Percentiles rank a stretch among this genome's conserved stretches.
Evolutionary conservation across 2,113 vertebrate genomes (phyloP).

Genomic region (Nerophis lumbriciformis): DNA sequence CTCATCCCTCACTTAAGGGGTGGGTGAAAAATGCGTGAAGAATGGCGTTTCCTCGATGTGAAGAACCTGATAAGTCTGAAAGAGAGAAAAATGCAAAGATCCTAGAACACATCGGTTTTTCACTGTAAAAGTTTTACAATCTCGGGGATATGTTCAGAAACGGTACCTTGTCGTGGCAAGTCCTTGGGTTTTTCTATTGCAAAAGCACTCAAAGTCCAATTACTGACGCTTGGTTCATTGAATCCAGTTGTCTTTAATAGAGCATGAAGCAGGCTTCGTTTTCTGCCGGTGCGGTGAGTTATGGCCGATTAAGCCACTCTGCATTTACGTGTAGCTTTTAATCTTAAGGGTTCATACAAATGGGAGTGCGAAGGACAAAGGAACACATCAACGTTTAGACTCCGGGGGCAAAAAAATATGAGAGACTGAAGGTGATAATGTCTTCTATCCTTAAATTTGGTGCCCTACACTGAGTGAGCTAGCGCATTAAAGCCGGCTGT

Average conservation of each 20-base stretch:
- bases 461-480: not conserved
- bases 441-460: not conserved
- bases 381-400: conserved; percentile 19
- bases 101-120: conserved; percentile 30
- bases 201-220: conserved; percentile 56
- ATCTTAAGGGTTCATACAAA: conserved; percentile 44
- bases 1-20: no score
- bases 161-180: conserved; percentile 20
- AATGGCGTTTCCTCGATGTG: no score
- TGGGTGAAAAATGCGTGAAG: no score
- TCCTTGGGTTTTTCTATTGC: conserved; percentile 40
- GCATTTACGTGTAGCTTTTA: conserved; percentile 61
- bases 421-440: conserved; percentile 1
- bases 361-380: conserved; percentile 36
- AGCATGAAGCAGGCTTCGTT: conserved; percentile 64
- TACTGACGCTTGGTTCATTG: conserved; percentile 60
- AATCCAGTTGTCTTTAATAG: conserved; percentile 68
- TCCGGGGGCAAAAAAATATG: not conserved
- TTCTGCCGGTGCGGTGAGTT: conserved; percentile 57
- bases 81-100: conserved; percentile 13
- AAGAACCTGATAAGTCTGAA: conserved; percentile 22
- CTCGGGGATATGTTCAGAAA: conserved; percentile 30
- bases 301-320: conserved; percentile 53
- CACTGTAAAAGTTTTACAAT: conserved; percentile 31
- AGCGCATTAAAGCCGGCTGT: not conserved